Evolutionary conservation across 2,888 invertebrate genomes (phyloP), one percentile per base, ranked within the genome.

Genomic region (Agonopterix arenella): DNA sequence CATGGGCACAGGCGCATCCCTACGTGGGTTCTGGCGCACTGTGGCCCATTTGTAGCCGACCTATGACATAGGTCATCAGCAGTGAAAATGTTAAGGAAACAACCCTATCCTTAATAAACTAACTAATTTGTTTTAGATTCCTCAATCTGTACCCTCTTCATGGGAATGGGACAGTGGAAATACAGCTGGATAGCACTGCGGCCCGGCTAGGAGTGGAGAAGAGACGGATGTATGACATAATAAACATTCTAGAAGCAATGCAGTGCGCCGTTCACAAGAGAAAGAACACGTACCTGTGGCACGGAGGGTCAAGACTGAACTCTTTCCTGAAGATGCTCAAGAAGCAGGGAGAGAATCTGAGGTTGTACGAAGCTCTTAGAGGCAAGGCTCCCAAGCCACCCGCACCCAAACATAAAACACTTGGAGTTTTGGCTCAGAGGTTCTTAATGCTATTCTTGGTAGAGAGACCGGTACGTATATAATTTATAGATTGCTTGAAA

Each of bases 371-470:
- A 53, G 90, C 90, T 49, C 81, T 92, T 10, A 77, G 90, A 13
- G 89, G 89, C 8, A 76, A 73, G 54, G 89, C 86, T 41, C 82
- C 84, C 0, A 89, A 89, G 52, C 80, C 84, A 36, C 81, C 88
- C 16, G 77, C 89, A 48, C 90, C 90, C 44, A 91, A 92, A 74
- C 92, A 93, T 61, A 93, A 93, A 66, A 92, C 93, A 44, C 77
- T 93, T 37, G 93, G 93, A 49, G 90, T 93, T 5, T 86, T 93
- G 82, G 93, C 93, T 57, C 93, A 93, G 62, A 92, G 92, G 70
- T 93, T 93, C 74, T 78, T 93, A 4, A 93, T 93, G 93, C 76
- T 93, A 45, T 93, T 93, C 69, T 83, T 94, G 52, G 91, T 93
- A 40, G 91, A 92, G 61, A 85, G 90, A 59, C 89, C 91, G 74